Conservation (phyloP, 2,797 vertebrate genomes). For the Hippoglossus hippoglossus region DNA sequence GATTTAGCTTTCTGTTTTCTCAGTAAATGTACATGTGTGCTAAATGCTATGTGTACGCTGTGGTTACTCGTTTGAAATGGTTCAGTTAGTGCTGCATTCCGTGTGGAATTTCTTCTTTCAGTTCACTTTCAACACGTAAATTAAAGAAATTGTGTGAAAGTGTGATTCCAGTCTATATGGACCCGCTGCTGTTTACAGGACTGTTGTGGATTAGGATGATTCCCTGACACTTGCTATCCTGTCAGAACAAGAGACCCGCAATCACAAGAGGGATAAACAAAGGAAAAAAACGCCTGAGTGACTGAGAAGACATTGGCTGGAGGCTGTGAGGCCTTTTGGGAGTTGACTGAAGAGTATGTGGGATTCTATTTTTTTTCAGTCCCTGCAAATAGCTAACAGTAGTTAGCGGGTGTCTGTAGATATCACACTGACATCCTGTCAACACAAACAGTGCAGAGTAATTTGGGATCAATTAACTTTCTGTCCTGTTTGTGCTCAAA, state of each 20-base stretch:
- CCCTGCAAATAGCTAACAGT: neutral
- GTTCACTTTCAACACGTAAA: too few relatives aligned
- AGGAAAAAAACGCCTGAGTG: too few relatives aligned
- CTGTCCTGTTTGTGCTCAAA: neutral
- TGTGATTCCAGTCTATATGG: too few relatives aligned
- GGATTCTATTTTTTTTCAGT: neutral
- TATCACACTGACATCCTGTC: neutral
- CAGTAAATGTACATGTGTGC: neutral
- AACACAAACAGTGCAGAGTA: neutral
- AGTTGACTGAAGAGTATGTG: neutral
- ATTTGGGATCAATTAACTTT: neutral
- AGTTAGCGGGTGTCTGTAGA: neutral
- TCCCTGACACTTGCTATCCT: neutral
- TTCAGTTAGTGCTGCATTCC: too few relatives aligned
- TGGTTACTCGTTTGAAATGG: too few relatives aligned
- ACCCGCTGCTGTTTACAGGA: neutral
- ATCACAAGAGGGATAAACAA: neutral
- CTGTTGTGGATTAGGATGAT: neutral
- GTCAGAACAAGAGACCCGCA: neutral
- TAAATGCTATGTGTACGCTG: too few relatives aligned
- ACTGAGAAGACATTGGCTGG: neutral
- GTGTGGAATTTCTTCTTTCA: too few relatives aligned
- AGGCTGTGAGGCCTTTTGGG: neutral
- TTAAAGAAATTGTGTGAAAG: too few relatives aligned
- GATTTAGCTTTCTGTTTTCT: neutral